Evolutionary conservation across 2,113 vertebrate genomes (phyloP), one percentile per base, ranked within the genome.

Genomic region (Cricetomys ansorgei): DNA sequence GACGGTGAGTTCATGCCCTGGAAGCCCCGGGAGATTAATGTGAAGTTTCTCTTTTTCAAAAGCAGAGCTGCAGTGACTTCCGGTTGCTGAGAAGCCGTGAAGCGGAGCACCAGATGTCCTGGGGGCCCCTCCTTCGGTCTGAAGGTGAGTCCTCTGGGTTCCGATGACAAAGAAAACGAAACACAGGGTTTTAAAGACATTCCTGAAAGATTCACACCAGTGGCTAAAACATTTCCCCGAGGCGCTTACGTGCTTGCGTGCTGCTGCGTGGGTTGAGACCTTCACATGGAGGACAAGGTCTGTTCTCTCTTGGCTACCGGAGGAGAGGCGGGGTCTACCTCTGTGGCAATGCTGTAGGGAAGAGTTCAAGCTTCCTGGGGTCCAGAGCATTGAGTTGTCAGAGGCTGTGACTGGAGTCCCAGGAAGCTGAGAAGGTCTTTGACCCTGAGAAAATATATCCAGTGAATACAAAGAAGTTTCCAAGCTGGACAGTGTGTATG

Each of bases 51-150:
- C 75, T 89, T n/a, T n/a, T 45, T 83, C 80, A 2, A 10, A 90
- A 40, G 79, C 89, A 98, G 97, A 96, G 91, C 48, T 98, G 97
- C 64, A 64, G 75, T 3, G 80, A 96, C 1, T 57, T 96, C 1
- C 94, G 96, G 50, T 48, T 80, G 1, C 92, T n/a, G 87, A 96
- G 96, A 53, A 93, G 29, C 0, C 19, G 16, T 0, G 79, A 93
- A 1, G n/a, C 1, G 0, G 57, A 73, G 1, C 90, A 96, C 69
- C 94, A 93, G 96, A 89, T 40, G 8, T 93, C 97, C 89, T 97
- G 97, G 97, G 97, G 97, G 4, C 97, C 97, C 64, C 96, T 98
- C 29, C 1, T 93, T 9, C 94, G 92, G 0, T 73, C 92, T 4
- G 79, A 80, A 80, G 97, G 97, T 98, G 53, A 97, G 97, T 59